Conservation (phyloP, 2,113 vertebrate species). For the Setophaga coronata region DNA sequence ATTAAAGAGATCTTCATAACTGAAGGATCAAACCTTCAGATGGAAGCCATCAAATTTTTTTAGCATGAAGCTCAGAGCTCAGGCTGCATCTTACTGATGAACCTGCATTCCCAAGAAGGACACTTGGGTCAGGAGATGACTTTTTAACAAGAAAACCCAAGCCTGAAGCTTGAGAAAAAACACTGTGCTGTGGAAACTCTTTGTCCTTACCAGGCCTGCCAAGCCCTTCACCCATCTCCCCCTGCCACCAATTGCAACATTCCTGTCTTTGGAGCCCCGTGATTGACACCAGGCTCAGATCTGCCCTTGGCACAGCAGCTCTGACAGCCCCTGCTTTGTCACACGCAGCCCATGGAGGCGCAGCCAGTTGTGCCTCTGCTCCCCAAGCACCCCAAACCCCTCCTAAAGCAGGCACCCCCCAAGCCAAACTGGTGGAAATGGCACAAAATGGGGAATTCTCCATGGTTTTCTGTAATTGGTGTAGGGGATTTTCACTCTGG, state of each 20-base stretch:
- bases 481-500: background rate
- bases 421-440: background rate
- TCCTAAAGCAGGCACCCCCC: background rate
- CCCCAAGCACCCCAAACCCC: background rate
- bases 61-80: background rate
- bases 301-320: background rate
- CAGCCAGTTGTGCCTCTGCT: background rate
- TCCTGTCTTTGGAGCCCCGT: background rate
- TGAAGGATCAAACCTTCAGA: conserved; percentile 11
- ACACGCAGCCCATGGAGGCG: background rate
- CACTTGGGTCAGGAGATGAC: background rate
- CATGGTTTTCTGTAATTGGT: fast-evolving
- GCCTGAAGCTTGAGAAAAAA: conserved; percentile 8
- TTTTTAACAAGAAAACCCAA: conserved; percentile 4
- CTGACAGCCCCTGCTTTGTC: background rate
- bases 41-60: conserved; percentile 9
- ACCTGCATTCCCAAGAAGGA: conserved; percentile 12
- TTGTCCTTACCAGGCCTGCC: background rate
- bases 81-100: background rate
- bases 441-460: background rate
- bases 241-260: background rate
- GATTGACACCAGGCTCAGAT: background rate
- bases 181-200: background rate
- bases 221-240: background rate
- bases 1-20: conserved; percentile 38